Percentiles rank a stretch among this genome's conserved stretches.
Evolutionary conservation across 2,888 invertebrate genomes (phyloP).

Genomic region (Stegana nigrithorax): DNA sequence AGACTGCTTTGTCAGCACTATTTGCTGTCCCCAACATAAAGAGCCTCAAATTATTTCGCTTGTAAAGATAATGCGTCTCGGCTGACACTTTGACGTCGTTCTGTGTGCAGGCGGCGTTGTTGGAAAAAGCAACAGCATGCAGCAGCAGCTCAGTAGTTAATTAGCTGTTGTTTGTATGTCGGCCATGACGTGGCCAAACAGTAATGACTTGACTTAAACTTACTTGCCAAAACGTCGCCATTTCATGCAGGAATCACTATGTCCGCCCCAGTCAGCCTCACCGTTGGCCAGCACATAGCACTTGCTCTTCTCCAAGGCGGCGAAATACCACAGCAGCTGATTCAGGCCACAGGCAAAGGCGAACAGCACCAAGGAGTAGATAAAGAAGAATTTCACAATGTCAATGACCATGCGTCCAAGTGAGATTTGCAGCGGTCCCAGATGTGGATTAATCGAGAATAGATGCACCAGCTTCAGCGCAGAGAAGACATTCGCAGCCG

Average conservation of each 20-base stretch:
- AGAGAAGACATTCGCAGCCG: constrained; percentile 94
- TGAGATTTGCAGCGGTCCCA: constrained; percentile 93
- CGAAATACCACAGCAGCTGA: constrained; percentile 95
- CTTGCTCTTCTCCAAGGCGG: constrained; percentile 84
- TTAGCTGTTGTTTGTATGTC: constrained; percentile 31
- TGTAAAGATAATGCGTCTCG: too few species aligned
- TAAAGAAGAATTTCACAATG: constrained; percentile 92
- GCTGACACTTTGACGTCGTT: not conserved
- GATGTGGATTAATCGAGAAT: constrained; percentile 92
- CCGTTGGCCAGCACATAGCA: constrained; percentile 79
- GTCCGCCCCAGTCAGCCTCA: constrained; percentile 81
- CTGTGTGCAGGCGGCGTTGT: not conserved
- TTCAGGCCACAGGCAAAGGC: constrained; percentile 93
- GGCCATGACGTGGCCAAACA: not conserved
- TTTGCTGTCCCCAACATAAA: not conserved
- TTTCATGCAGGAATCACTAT: constrained; percentile 83
- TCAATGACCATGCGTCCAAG: constrained; percentile 90
- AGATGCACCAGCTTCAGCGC: constrained; percentile 91
- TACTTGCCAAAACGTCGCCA: constrained; percentile 90
- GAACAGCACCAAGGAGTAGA: constrained; percentile 87
- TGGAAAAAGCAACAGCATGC: not conserved
- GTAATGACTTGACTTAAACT: constrained; percentile 57
- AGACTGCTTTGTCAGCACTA: constrained; percentile 22
- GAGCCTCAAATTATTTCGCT: not conserved
- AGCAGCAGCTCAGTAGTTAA: constrained; percentile 26